Evolutionary conservation across 2,797 vertebrate species (phyloP).

Genomic region (Periparus ater): DNA sequence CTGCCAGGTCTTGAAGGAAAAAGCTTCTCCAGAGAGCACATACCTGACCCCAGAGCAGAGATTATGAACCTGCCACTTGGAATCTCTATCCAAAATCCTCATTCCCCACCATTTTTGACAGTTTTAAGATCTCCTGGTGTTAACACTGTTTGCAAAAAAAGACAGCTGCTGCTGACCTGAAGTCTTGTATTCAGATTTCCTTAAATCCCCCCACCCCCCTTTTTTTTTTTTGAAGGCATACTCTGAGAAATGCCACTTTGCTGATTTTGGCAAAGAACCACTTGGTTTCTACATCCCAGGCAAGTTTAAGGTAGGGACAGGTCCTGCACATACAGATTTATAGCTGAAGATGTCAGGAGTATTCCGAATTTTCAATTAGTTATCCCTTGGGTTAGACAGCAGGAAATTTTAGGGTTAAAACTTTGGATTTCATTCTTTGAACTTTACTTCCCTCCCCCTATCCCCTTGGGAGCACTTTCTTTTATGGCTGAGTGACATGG

Average conservation of each 20-base stretch:
- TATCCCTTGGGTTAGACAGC: background rate
- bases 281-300: background rate
- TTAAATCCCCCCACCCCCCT: background rate
- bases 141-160: background rate
- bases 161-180: background rate
- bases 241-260: background rate
- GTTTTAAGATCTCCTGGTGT: background rate
- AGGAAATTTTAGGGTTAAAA: background rate
- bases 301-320: background rate
- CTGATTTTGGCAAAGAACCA: background rate
- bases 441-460: background rate
- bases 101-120: background rate
- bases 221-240: background rate
- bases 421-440: background rate
- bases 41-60: slow-evolving; percentile 11
- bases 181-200: background rate
- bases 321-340: background rate
- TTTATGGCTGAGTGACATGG: background rate
- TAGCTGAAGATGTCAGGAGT: background rate
- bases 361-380: background rate
- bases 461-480: background rate
- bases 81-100: background rate
- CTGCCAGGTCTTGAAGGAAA: slow-evolving; percentile 1
- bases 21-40: slow-evolving; percentile 1
- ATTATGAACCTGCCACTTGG: slow-evolving; percentile 22